phyloP scores from a whole-genome alignment of 2,113 vertebrate genomes.

The Spizaetus ornatus region DNA sequence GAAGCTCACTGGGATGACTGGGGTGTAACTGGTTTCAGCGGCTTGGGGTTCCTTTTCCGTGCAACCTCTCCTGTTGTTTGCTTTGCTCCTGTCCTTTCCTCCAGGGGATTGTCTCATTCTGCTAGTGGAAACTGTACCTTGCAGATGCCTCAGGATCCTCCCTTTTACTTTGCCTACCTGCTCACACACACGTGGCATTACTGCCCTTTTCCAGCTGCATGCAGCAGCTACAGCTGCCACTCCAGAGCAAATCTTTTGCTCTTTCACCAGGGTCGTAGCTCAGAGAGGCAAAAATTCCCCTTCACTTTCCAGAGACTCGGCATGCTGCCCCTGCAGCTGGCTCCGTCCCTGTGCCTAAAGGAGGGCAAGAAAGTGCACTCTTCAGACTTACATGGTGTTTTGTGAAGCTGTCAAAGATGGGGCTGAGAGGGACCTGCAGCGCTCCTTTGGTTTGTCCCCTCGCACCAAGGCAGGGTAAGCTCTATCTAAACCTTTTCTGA shows the following conservation, averaged over 20 bases:
- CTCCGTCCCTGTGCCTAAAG: not conserved
- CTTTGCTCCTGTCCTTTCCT: not conserved
- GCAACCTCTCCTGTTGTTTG: not conserved
- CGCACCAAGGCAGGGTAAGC: not conserved
- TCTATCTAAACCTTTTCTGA: not conserved
- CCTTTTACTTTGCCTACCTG: not conserved
- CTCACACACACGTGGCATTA: rapidly evolving
- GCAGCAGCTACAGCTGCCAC: not conserved
- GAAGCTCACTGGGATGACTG: not conserved
- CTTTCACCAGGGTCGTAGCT: not conserved
- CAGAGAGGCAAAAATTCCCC: not conserved
- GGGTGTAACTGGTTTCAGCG: not conserved
- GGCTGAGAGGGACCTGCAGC: not conserved
- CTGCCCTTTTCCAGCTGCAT: not conserved
- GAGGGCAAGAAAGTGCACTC: not conserved
- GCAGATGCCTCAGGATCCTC: not conserved
- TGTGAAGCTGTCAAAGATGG: not conserved
- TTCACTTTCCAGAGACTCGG: rapidly evolving
- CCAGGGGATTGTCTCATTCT: not conserved
- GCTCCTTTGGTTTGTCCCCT: rapidly evolving
- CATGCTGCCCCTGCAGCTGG: not conserved
- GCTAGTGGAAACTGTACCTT: not conserved
- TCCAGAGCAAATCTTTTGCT: not conserved
- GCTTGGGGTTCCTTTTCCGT: not conserved
- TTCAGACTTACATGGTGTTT: not conserved